These are phyloP conservation scores for Pollenia angustigena DNA, from an alignment of 2,888 invertebrate genomes.

Conservation along the genomic window DNA sequence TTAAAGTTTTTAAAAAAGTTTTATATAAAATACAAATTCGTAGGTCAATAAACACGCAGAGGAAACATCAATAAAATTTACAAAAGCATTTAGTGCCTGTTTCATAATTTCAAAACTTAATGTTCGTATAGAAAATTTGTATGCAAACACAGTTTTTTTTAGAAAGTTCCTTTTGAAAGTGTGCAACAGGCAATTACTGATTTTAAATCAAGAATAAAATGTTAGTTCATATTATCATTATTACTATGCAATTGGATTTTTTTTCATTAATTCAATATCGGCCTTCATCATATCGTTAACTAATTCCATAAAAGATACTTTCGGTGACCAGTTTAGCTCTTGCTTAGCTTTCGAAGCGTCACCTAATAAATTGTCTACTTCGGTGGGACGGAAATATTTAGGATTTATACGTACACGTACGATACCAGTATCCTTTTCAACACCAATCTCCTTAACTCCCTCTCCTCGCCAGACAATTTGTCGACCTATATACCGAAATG, in stretches of 20 bases:
- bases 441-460: constrained; percentile 91
- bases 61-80: no score
- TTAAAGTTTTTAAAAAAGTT: no score
- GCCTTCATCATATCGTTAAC: constrained; percentile 97
- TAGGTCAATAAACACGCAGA: no score
- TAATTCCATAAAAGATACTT: constrained; percentile 91
- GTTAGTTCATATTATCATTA: background rate
- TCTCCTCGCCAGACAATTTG: constrained; percentile 94
- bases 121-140: no score
- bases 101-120: no score
- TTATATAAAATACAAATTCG: no score
- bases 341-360: constrained; percentile 95
- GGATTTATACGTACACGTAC: constrained; percentile 95
- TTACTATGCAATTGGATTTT: constrained; percentile 92
- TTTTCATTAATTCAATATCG: constrained; percentile 95
- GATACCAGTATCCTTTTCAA: constrained; percentile 88
- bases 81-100: no score
- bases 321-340: constrained; percentile 94
- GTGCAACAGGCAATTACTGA: no score
- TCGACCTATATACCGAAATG: constrained; percentile 93
- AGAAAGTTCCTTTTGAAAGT: no score
- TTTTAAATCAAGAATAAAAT: no score
- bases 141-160: no score
- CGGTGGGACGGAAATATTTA: constrained; percentile 98
- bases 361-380: constrained; percentile 97